phyloP scores from a whole-genome alignment of 2,113 vertebrate species.

The Coptodon rendalli region DNA sequence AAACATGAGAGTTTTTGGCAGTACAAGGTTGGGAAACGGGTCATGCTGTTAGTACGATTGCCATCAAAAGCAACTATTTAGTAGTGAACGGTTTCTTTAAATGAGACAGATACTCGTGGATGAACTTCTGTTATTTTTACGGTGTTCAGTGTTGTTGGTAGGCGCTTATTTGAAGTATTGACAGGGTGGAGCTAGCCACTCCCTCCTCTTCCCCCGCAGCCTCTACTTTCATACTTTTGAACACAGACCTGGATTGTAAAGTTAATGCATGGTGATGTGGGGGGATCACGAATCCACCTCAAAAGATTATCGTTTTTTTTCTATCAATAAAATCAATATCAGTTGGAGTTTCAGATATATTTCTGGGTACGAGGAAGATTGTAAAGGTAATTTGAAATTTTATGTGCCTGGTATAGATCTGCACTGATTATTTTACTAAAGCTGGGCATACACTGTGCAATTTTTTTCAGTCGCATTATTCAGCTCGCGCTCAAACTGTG shows the following conservation, averaged over 20 bases:
- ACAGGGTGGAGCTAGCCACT: neutral
- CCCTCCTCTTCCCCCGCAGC: fast-evolving
- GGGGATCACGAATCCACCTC: fast-evolving
- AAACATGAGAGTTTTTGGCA: neutral
- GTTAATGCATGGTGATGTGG: fast-evolving
- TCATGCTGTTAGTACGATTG: neutral
- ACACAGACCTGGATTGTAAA: neutral
- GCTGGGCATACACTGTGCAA: neutral
- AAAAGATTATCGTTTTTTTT: neutral
- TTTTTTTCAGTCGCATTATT: neutral
- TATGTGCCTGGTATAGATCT: neutral
- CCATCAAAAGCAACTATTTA: neutral
- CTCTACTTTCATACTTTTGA: neutral
- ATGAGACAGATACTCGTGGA: neutral
- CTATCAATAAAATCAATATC: neutral
- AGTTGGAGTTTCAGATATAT: neutral
- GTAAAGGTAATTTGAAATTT: neutral
- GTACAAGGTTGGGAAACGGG: neutral
- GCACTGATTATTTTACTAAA: neutral
- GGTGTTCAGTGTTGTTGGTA: neutral
- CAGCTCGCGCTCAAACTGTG: fast-evolving
- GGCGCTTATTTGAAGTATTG: neutral
- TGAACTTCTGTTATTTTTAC: neutral
- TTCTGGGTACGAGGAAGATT: neutral
- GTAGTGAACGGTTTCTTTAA: neutral